These are phyloP conservation scores for Notarius quadriscutis DNA, from an alignment of 2,113 vertebrate genomes.

Conservation along the genomic window DNA sequence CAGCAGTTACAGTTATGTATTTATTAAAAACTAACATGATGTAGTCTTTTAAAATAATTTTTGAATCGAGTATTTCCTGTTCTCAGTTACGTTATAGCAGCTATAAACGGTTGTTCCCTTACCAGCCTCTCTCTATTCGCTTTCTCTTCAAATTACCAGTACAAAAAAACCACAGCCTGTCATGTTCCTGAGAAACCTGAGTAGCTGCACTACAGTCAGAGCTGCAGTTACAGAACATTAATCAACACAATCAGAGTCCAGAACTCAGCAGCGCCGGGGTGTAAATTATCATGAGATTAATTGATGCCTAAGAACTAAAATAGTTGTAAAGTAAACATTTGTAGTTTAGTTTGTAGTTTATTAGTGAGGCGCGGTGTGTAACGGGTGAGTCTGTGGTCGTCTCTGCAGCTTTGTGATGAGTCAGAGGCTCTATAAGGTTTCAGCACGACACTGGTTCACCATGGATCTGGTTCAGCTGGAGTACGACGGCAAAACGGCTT, in stretches of 20 bases:
- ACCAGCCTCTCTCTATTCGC: too few relatives aligned
- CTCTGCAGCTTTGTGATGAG: conserved; percentile 75
- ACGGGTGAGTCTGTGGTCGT: background rate
- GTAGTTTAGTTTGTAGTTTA: background rate
- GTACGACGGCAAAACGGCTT: conserved; percentile 64
- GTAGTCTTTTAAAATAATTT: too few relatives aligned
- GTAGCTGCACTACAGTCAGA: too few relatives aligned
- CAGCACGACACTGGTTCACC: conserved; percentile 81
- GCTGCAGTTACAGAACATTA: background rate
- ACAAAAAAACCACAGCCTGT: too few relatives aligned
- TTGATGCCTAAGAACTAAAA: background rate
- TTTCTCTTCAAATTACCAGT: background rate
- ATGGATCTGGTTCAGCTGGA: conserved; percentile 76
- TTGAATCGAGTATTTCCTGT: background rate
- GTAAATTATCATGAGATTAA: background rate
- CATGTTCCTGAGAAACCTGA: background rate
- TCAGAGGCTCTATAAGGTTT: conserved; percentile 76
- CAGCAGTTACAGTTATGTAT: too few relatives aligned
- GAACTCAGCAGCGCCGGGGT: background rate
- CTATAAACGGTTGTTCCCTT: too few relatives aligned
- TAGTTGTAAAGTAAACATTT: background rate
- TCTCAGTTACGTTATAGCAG: background rate
- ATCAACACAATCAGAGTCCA: background rate
- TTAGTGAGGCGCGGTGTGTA: background rate
- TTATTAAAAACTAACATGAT: too few relatives aligned